Evolutionary conservation across 1,140 invertebrate genomes (phyloP).

Genomic region (Choristoneura fumiferana): DNA sequence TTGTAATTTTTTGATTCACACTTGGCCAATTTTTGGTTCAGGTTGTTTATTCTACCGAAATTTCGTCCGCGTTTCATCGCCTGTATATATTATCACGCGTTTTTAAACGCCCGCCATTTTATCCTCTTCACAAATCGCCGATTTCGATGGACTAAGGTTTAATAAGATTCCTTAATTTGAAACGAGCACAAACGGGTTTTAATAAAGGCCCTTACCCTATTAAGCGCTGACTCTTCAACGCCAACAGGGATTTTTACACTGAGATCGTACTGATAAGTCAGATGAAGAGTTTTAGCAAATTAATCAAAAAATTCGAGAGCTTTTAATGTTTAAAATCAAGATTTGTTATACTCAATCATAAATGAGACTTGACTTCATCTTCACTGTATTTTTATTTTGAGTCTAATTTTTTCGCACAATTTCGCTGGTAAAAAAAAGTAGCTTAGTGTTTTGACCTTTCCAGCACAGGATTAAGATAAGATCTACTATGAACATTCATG

Average conservation of each 20-base stretch:
- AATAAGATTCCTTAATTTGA: constrained; percentile 9
- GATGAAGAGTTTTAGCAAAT: constrained; percentile 11
- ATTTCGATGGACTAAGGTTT: background rate
- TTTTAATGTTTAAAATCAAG: background rate
- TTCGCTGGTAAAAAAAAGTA: too few species aligned
- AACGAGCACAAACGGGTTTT: background rate
- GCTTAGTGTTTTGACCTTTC: too few species aligned
- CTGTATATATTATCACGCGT: too few species aligned
- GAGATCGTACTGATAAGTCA: constrained; percentile 10
- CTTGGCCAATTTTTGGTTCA: too few species aligned
- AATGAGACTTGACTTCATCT: background rate
- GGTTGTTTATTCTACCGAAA: too few species aligned
- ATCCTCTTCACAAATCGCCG: background rate
- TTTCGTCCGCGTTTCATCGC: too few species aligned
- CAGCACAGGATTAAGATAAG: too few species aligned
- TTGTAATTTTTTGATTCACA: too few species aligned
- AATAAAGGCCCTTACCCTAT: background rate
- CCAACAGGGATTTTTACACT: background rate
- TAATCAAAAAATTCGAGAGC: background rate
- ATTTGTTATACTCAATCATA: background rate
- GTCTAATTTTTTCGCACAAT: too few species aligned
- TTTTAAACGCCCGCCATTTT: too few species aligned
- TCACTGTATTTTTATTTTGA: background rate
- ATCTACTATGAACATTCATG: too few species aligned
- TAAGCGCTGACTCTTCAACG: background rate